Conservation (phyloP, 1,140 invertebrate species). For the Telenomus remus region DNA sequence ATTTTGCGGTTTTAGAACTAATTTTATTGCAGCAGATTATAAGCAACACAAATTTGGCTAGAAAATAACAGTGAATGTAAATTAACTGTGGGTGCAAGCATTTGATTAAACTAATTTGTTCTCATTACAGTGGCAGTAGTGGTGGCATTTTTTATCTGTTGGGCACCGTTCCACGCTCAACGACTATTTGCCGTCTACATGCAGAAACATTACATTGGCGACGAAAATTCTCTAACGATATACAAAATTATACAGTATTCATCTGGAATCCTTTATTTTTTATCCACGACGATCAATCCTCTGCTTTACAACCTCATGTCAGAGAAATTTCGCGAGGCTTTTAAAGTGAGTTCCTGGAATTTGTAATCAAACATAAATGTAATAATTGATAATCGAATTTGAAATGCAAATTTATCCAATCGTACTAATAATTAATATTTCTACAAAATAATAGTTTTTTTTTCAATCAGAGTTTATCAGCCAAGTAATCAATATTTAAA, state of each 20-base stretch:
- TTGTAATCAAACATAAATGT: too few relatives aligned
- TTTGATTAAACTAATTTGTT: not conserved
- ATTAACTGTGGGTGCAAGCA: not conserved
- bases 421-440: too few relatives aligned
- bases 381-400: too few relatives aligned
- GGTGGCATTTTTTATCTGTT: conserved; percentile 94
- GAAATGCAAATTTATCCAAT: too few relatives aligned
- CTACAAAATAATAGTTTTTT: too few relatives aligned
- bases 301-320: conserved; percentile 92
- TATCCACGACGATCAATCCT: conserved; percentile 87
- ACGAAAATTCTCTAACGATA: conserved; percentile 70
- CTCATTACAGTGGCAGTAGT: conserved; percentile 90
- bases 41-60: not conserved
- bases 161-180: conserved; percentile 96
- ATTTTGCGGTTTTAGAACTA: too few relatives aligned
- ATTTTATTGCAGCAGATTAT: too few relatives aligned
- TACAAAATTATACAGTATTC: conserved; percentile 81
- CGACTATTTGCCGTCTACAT: conserved; percentile 85
- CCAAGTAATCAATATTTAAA: too few relatives aligned
- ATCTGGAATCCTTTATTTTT: conserved; percentile 83
- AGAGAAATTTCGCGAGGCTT: conserved; percentile 88
- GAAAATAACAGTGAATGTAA: not conserved
- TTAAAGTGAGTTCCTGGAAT: conserved; percentile 79
- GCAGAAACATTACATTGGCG: conserved; percentile 61
- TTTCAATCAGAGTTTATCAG: too few relatives aligned